phyloP scores from a whole-genome alignment of 1,140 invertebrate species.

The Drosophila setifemur region DNA sequence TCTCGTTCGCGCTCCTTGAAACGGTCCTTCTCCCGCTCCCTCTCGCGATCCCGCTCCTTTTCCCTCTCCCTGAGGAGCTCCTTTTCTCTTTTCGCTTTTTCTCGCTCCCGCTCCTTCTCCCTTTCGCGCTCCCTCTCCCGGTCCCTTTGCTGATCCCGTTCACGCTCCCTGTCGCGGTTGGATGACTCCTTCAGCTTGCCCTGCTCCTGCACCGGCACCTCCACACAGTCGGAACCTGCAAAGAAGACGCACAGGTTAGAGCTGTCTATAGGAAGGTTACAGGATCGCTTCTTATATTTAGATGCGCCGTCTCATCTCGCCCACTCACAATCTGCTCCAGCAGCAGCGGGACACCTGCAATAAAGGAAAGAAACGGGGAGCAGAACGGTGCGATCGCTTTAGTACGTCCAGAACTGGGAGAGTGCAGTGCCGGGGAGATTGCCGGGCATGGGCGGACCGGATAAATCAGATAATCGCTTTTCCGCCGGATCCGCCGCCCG shows the following conservation, averaged over 20 bases:
- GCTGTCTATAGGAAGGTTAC: not conserved
- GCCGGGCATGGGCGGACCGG: constrained; percentile 21
- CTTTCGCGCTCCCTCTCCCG: constrained; percentile 32
- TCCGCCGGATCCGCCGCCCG: constrained; percentile 22
- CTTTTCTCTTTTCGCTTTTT: constrained; percentile 24
- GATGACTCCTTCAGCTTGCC: constrained; percentile 14
- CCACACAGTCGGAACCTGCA: constrained; percentile 76
- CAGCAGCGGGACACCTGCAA: constrained; percentile 38
- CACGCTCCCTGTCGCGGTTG: constrained; percentile 31
- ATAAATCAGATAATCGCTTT: constrained; percentile 51
- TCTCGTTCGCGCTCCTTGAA: constrained; percentile 16
- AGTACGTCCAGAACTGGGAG: constrained; percentile 23
- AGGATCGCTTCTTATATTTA: constrained; percentile 10
- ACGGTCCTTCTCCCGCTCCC: constrained; percentile 6
- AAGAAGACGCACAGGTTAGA: constrained; percentile 22
- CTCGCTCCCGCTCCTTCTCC: constrained; percentile 38
- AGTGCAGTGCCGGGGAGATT: constrained; percentile 52
- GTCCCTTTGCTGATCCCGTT: constrained; percentile 39
- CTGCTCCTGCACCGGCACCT: constrained; percentile 60
- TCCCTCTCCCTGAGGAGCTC: constrained; percentile 18
- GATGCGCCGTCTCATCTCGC: constrained; percentile 2
- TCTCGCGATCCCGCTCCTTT: not conserved
- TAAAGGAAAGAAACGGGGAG: constrained; percentile 25
- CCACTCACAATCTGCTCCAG: constrained; percentile 51
- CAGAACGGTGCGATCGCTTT: constrained; percentile 44